Percentiles rank a stretch among this genome's conserved stretches.
phyloP scores from a whole-genome alignment of 1,140 invertebrate genomes.

The Leptopilina boulardi region DNA sequence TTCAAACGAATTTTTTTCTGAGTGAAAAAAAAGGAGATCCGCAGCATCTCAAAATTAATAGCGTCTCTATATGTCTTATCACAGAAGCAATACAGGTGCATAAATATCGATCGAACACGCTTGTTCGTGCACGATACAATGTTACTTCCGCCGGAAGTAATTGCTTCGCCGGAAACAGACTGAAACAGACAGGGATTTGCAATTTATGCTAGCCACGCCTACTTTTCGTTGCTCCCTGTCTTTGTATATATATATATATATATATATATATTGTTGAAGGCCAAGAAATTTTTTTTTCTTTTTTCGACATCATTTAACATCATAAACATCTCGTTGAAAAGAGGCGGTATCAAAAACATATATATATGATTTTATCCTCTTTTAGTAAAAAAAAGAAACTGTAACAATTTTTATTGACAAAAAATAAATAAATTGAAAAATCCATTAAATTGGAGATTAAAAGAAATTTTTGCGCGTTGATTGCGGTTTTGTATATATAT shows the following conservation, averaged over 20 bases:
- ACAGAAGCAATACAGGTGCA: conserved; percentile 12
- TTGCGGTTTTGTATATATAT: not conserved
- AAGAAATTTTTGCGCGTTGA: conserved; percentile 28
- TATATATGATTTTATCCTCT: too few species aligned
- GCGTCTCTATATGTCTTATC: not conserved
- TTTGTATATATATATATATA: too few species aligned
- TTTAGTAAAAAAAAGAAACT: too few species aligned
- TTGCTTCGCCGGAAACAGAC: conserved; percentile 44
- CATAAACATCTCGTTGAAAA: not conserved
- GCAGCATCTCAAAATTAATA: conserved; percentile 18
- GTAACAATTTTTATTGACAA: too few species aligned
- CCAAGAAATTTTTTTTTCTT: too few species aligned
- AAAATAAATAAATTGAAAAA: conserved; percentile 29
- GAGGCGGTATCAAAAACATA: not conserved
- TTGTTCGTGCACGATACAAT: conserved; percentile 29
- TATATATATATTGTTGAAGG: too few species aligned
- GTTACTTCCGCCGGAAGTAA: conserved; percentile 32
- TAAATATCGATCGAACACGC: conserved; percentile 18
- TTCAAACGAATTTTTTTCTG: too few species aligned
- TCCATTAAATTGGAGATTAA: not conserved
- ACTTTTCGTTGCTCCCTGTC: conserved; percentile 57
- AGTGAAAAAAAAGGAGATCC: not conserved
- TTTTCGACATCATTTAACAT: not conserved
- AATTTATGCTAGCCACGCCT: conserved; percentile 64
- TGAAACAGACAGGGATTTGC: conserved; percentile 61